A percentile compares a stretch with the other conserved stretches of the same genome.
phyloP scores from a whole-genome alignment of 2,113 vertebrate species.

The Sisor rabdophorus region DNA sequence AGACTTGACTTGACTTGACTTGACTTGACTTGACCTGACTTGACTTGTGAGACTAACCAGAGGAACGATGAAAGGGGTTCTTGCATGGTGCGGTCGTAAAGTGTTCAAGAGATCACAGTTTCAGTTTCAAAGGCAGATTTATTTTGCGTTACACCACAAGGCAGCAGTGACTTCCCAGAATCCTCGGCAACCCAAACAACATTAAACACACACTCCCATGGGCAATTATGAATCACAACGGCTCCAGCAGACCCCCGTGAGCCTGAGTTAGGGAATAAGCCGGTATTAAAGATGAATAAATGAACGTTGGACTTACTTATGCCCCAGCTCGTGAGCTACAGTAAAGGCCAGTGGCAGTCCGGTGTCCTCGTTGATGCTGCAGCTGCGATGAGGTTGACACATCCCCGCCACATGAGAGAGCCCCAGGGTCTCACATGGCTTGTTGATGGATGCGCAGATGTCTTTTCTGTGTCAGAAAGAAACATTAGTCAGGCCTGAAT shows the following conservation, averaged over 20 bases:
- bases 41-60: background rate
- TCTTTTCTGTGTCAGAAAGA: conserved; percentile 77
- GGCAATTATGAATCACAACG: no score
- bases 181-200: background rate
- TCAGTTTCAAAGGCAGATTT: background rate
- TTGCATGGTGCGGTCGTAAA: background rate
- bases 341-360: conserved; percentile 92
- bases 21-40: background rate
- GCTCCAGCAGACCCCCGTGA: no score
- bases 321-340: conserved; percentile 90
- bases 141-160: background rate
- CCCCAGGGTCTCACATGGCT: conserved; percentile 92
- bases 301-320: conserved; percentile 83
- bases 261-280: no score
- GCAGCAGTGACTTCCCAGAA: background rate
- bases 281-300: no score
- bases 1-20: background rate
- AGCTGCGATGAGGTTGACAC: conserved; percentile 91
- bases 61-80: background rate
- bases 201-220: background rate
- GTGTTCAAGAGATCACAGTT: conserved; percentile 1
- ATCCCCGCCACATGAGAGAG: conserved; percentile 91
- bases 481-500: background rate
- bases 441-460: conserved; percentile 88
- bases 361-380: conserved; percentile 91